These are phyloP conservation scores for Bufotes viridis DNA, from an alignment of 2,797 vertebrate species.

Conservation along the genomic window DNA sequence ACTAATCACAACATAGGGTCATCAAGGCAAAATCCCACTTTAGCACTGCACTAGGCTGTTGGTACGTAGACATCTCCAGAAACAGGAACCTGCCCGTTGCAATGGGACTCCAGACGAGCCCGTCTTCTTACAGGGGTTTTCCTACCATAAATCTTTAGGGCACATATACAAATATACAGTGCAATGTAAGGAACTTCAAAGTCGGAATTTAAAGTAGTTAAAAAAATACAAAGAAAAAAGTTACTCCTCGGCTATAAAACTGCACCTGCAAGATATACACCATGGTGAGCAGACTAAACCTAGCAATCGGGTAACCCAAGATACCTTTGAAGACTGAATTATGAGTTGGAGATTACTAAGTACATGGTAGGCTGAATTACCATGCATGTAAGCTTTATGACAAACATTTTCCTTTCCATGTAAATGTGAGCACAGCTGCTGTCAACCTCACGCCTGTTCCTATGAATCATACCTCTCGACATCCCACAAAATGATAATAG, in stretches of 20 bases:
- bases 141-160: too few relatives aligned
- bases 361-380: constrained; percentile 7
- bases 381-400: background rate
- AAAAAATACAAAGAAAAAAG: background rate
- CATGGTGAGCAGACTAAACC: background rate
- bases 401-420: constrained; percentile 8
- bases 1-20: too few relatives aligned
- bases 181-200: too few relatives aligned
- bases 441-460: constrained; percentile 20
- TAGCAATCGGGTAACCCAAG: too few relatives aligned
- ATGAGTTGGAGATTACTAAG: background rate
- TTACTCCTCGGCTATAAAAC: background rate
- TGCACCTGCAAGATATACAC: background rate
- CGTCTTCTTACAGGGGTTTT: too few relatives aligned
- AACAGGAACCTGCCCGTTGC: too few relatives aligned
- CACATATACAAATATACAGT: too few relatives aligned
- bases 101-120: too few relatives aligned
- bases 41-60: too few relatives aligned
- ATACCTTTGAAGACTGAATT: background rate
- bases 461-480: constrained; percentile 26
- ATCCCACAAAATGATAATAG: background rate
- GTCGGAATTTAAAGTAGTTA: too few relatives aligned
- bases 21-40: too few relatives aligned
- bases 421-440: constrained; percentile 10
- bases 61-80: too few relatives aligned